Base-by-base conservation (phyloP, 2,797 vertebrate species). In the Dromococcyx pavoninus region DNA sequence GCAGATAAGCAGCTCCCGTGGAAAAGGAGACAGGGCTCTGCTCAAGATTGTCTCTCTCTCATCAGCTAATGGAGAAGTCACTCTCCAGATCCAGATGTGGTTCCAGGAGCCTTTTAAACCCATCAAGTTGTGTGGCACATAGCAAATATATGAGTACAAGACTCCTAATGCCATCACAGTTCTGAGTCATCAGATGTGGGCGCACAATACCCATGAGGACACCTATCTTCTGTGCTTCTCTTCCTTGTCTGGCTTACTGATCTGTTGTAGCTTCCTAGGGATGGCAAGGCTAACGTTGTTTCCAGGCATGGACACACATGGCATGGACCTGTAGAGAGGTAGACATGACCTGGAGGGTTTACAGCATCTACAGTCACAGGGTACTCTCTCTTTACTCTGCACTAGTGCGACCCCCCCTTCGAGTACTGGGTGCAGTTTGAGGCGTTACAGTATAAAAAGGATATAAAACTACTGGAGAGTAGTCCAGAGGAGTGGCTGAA, bases 301-400 rank as follows among this genome's bases (percentile, higher is more conserved):
- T 30, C 17, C 69, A 54, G 5, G 30, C 69, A 3, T 35, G 39
- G 70, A 23, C 13, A 53, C 41, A 25, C 51, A 15, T 17, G 41
- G 13, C 46, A 35, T 75, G 46, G 53, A 33, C 24, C 18, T 32
- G 54, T 81, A 39, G 37, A 85, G 30, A 54, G 18, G 41, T 46
- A 5, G 16, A 14, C 35, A 5, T 2, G 1, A 2, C 15, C 30
- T 28, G n/a, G 8, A 23, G 25, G 0, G 0, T 16, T 67, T n/a
- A 11, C 41, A 77, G 44, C 44, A 75, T 65, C 44, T 17, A 19
- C 44, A 44, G 44, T 44, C 44, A 44, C 44, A 44, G 17, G 18
- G 44, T 17, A 17, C 17, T 44, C 39, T 39, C 14, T 17, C 44
- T 44, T 44, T 19, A 17, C 44, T 44, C 44, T 44, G 44, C 44